Evolutionary conservation across 2,797 vertebrate genomes (phyloP), one percentile per base, ranked within the genome.

Genomic region (Anas bahamensis): DNA sequence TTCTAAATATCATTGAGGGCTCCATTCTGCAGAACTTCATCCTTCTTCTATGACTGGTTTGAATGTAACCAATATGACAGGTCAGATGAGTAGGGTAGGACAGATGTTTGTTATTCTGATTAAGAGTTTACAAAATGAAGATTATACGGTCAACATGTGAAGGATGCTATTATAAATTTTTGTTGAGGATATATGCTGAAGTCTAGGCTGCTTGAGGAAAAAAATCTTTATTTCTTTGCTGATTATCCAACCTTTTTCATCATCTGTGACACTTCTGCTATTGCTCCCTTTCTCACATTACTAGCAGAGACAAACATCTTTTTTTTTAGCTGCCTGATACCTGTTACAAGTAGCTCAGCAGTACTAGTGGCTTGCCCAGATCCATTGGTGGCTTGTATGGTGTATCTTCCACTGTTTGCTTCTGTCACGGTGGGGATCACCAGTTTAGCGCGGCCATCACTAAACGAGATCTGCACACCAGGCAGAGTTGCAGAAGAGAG

Each of bases 341-440:
- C 99, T 98, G 99, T 99, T 88, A 99, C 98, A 4, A 99, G 99
- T 74, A 99, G 98, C 95, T 99, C 99, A 83, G 99, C 99, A 46
- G 99, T 99, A 97, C 99, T 99, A 80, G 99, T 99, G 26, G 99
- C 99, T 98, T 99, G 99, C 98, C 99, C 99, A 97, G 99, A 98
- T 75, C 98, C 99, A 93, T 99, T 99, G 98, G 99, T 99, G 97
- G 99, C 99, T 99, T 98, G 98, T 92, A 99, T 94, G n/a, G 99
- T 99, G 93, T 98, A 99, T 96, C 98, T 98, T 95, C 99, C 99
- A 55, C 99, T 99, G 98, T 98, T 98, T 88, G 98, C 98, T 96
- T 98, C 98, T 69, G 98, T 98, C 98, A 99, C 99, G 95, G 98
- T 92, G 72, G 99, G 97, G 98, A 99, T 99, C 97, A 83, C 98